A percentile compares a stretch with the other conserved stretches of the same genome.
Conservation (phyloP, 2,888 invertebrate genomes). For the Labia minor region DNA sequence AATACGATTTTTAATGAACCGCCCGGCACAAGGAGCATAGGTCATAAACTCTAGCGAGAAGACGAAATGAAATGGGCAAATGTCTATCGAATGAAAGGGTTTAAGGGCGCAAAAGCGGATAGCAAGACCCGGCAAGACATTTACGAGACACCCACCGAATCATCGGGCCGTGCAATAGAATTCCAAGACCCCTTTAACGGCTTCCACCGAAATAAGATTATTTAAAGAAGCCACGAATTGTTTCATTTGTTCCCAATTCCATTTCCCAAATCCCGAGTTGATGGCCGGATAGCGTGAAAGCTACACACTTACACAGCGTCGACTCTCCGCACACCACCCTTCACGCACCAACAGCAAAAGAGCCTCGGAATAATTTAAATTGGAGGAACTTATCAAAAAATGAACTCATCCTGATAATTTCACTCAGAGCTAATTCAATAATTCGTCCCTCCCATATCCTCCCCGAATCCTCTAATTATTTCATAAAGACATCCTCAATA, state of each 20-base stretch:
- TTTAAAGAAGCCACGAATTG: slow-evolving; percentile 16
- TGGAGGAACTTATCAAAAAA: neutral
- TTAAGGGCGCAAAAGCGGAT: neutral
- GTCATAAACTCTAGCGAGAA: neutral
- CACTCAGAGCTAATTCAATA: slow-evolving; percentile 3
- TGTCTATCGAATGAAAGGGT: neutral
- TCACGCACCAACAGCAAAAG: neutral
- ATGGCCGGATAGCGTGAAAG: slow-evolving; percentile 13
- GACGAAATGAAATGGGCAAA: neutral
- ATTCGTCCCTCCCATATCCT: neutral
- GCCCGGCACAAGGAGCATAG: neutral
- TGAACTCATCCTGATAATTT: slow-evolving; percentile 7
- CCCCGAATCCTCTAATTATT: slow-evolving; percentile 7
- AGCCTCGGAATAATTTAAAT: slow-evolving; percentile 2
- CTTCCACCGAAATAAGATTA: neutral
- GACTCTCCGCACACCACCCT: too few relatives aligned
- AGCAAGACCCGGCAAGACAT: neutral
- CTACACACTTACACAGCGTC: neutral
- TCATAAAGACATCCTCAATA: neutral
- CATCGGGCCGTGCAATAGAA: slow-evolving; percentile 13
- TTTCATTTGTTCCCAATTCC: slow-evolving; percentile 20
- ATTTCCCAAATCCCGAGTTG: slow-evolving; percentile 16
- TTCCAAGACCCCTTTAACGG: neutral
- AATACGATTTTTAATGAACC: neutral
- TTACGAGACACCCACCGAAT: neutral